Evolutionary conservation across 1,140 invertebrate genomes (phyloP).

Genomic region (Drosophila sechellia): DNA sequence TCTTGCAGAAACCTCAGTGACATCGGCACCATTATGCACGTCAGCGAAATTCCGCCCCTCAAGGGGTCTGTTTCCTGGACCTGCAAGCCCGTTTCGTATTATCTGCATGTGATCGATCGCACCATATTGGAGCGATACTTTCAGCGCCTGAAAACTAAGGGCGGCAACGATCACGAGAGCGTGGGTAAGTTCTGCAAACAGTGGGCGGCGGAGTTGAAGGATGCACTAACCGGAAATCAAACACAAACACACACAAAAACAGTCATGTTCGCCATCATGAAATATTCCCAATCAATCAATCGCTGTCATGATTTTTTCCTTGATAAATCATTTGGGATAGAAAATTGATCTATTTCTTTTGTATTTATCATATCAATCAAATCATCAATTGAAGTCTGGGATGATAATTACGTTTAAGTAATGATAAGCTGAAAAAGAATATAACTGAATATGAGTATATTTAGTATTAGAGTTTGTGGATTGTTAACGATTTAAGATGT

Average conservation of each 20-base stretch:
- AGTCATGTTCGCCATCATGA: slow-evolving; percentile 7
- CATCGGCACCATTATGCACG: slow-evolving; percentile 99
- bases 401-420: background rate
- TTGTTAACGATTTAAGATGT: too few species aligned
- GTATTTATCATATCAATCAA: background rate
- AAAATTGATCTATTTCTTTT: background rate
- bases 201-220: background rate
- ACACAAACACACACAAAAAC: slow-evolving; percentile 14
- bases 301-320: slow-evolving; percentile 5
- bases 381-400: background rate
- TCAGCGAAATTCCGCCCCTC: slow-evolving; percentile 96
- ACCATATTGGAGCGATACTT: slow-evolving; percentile 98
- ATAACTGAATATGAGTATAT: too few species aligned
- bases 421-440: too few species aligned
- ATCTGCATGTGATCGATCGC: slow-evolving; percentile 97
- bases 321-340: background rate
- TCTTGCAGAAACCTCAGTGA: slow-evolving; percentile 89
- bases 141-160: slow-evolving; percentile 94
- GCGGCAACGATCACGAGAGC: slow-evolving; percentile 87
- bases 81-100: slow-evolving; percentile 98
- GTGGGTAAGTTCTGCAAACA: slow-evolving; percentile 70
- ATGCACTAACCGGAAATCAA: slow-evolving; percentile 19
- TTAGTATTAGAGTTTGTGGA: too few species aligned
- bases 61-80: slow-evolving; percentile 99
- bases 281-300: slow-evolving; percentile 11